phyloP scores from a whole-genome alignment of 2,113 vertebrate genomes.

The Motacilla tschutschensis region DNA sequence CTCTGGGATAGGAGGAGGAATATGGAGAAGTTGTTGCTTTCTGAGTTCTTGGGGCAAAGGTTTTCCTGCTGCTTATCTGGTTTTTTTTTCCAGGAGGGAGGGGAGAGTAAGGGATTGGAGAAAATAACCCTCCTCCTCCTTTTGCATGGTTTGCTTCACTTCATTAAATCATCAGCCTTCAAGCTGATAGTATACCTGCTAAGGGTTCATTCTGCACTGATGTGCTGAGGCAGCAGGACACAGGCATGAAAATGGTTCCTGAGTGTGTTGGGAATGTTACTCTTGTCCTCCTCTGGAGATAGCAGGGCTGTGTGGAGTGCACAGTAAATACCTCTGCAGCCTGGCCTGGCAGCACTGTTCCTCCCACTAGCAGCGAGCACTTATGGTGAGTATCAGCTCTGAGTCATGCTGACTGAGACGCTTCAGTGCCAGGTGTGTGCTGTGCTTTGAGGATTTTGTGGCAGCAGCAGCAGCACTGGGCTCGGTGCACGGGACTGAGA shows the following conservation, averaged over 20 bases:
- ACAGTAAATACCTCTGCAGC: not conserved
- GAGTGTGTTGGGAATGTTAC: not conserved
- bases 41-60: conserved; percentile 32
- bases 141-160: not conserved
- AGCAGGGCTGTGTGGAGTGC: not conserved
- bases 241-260: not conserved
- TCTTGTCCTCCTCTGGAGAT: not conserved
- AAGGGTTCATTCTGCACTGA: not conserved
- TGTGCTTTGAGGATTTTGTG: not conserved
- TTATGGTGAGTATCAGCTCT: not conserved
- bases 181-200: not conserved
- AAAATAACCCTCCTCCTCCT: not conserved
- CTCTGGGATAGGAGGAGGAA: not conserved
- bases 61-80: not conserved
- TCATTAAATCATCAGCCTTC: not conserved
- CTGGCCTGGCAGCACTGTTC: not conserved
- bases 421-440: not conserved
- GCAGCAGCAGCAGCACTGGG: not conserved
- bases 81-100: conserved; percentile 16
- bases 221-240: not conserved
- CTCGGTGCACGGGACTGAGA: accelerated
- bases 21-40: not conserved
- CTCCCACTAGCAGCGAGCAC: not conserved
- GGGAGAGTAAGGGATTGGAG: conserved; percentile 23
- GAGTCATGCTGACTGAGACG: accelerated